Evolutionary conservation across 2,797 vertebrate genomes (phyloP).

Genomic region (Eleutherodactylus coqui): DNA sequence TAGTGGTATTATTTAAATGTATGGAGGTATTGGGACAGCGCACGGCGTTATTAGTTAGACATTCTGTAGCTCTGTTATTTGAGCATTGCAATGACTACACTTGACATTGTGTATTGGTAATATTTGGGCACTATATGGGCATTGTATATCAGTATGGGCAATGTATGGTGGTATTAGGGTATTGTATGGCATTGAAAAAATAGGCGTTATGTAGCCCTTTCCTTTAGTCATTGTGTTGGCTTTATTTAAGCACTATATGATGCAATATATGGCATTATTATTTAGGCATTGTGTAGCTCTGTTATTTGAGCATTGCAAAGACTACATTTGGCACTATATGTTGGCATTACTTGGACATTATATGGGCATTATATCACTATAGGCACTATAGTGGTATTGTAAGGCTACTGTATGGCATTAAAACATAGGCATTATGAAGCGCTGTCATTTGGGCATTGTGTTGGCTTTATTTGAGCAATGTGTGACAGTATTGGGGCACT

Average conservation of each 20-base stretch:
- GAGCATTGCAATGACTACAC: background rate
- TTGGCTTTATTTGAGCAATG: background rate
- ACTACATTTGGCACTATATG: background rate
- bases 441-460: background rate
- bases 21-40: too few relatives aligned
- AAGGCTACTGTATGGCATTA: background rate
- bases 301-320: background rate
- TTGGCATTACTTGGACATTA: background rate
- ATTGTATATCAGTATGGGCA: too few relatives aligned
- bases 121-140: background rate
- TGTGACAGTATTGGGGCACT: background rate
- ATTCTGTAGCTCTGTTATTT: background rate
- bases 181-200: background rate
- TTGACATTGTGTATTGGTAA: background rate
- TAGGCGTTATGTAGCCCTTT: too few relatives aligned
- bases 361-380: too few relatives aligned
- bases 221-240: background rate
- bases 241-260: background rate
- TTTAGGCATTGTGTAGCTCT: background rate
- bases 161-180: too few relatives aligned
- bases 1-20: background rate
- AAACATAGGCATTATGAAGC: too few relatives aligned
- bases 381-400: too few relatives aligned
- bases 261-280: background rate
- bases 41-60: background rate